Base-by-base conservation (phyloP, 2,113 vertebrate genomes). In the Trematomus loennbergii region DNA sequence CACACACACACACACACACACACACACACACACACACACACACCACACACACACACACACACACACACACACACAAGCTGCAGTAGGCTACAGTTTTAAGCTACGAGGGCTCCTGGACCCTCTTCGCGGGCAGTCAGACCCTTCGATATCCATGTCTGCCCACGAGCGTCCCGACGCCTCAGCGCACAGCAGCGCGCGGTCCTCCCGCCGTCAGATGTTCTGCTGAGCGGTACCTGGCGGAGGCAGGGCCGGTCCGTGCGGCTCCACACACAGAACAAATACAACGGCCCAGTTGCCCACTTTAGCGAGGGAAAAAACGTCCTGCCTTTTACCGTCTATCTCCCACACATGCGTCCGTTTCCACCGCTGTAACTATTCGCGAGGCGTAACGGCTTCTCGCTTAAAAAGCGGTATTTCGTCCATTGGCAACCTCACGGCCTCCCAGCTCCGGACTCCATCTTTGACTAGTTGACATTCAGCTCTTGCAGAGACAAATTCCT, bases 381-480 rank as follows among this genome's bases (percentile, higher is more conserved):
- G 40, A 0, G 9, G 72, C 72, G 50, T 43, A 48, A 29, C 46
- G 29, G 62, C 75, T 78, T 57, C 49, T 71, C 73, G 60, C 85
- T 75, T 70, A 72, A 74, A 72, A 86, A 86, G 85, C 79, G 78
- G 12, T 81, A 81, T 92, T 92, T 90, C 75, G 92, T 93, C 93
- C 94, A 80, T 89, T 88, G 93, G 93, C 90, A 95, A 93, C 94
- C 95, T 95, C 94, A 93, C 96, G 96, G 96, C 96, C 95, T 94
- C 93, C 93, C 93, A 89, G 93, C 95, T 96, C 93, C 94, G 93
- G 95, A 96, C 97, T 97, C 97, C 97, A 97, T 97, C 97, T 97
- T 97, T 97, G 96, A 97, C 96, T 97, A 95, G 95, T 96, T 97
- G 96, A 97, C 96, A 96, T 97, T 97, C 96, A 96, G 96, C 95